phyloP scores from a whole-genome alignment of 2,797 vertebrate genomes.

The Lycodopsis pacificus region DNA sequence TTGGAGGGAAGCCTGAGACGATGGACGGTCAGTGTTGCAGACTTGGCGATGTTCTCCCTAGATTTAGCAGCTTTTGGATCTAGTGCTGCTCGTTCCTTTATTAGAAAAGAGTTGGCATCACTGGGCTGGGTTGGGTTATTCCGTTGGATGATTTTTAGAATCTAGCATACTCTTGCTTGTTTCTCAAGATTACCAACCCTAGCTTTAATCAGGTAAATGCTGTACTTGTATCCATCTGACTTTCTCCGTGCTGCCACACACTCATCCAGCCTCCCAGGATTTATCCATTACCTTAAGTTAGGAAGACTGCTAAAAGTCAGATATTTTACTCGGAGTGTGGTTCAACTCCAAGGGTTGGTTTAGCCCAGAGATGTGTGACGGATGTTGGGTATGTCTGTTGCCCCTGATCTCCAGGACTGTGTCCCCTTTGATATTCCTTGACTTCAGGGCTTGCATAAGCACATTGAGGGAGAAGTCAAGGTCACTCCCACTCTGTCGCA shows the following conservation, averaged over 20 bases:
- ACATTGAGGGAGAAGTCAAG: constrained; percentile 79
- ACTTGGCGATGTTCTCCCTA: no score
- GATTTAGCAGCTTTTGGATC: no score
- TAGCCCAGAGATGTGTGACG: constrained; percentile 76
- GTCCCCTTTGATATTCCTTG: constrained; percentile 83
- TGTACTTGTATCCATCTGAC: not conserved
- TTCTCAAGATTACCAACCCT: no score
- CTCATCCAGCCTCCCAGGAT: constrained; percentile 50
- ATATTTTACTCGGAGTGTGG: constrained; percentile 68
- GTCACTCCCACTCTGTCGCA: constrained; percentile 77
- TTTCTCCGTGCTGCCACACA: not conserved
- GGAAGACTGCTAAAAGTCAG: constrained; percentile 56
- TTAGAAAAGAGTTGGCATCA: not conserved
- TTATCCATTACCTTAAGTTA: constrained; percentile 51
- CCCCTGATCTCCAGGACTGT: constrained; percentile 80
- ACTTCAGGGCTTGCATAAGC: constrained; percentile 75
- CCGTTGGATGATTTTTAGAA: not conserved
- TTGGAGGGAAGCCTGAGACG: not conserved
- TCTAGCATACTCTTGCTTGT: no score
- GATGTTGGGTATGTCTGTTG: constrained; percentile 80
- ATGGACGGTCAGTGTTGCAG: no score
- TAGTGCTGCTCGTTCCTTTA: not conserved
- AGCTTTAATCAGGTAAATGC: constrained; percentile 33
- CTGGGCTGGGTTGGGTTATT: not conserved
- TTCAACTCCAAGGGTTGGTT: constrained; percentile 63